Percentiles rank a stretch among this genome's conserved stretches.
Conservation (phyloP, 2,113 vertebrate species). For the Ondatra zibethicus region DNA sequence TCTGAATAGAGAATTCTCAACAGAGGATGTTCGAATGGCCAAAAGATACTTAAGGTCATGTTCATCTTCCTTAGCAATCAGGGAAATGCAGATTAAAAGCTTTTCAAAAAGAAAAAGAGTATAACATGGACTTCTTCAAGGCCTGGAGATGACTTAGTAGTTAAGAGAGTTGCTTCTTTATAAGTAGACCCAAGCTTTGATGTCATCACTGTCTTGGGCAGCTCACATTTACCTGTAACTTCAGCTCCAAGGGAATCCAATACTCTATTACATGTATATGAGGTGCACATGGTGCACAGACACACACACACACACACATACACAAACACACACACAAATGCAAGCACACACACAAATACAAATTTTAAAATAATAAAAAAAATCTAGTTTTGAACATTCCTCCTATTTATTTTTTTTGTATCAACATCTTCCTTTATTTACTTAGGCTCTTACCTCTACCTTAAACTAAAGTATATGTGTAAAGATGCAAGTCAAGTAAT, state of each 20-base stretch:
- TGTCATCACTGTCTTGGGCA: not conserved
- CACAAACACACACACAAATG: not conserved
- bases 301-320: not conserved
- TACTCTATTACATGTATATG: not conserved
- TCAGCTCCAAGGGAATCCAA: not conserved
- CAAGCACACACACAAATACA: not conserved
- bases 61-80: too few relatives aligned
- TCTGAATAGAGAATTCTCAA: too few relatives aligned
- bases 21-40: too few relatives aligned
- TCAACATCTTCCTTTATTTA: not conserved
- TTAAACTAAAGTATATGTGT: not conserved
- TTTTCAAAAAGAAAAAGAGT: not conserved
- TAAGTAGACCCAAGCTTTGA: not conserved
- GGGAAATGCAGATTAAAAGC: too few relatives aligned
- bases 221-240: not conserved
- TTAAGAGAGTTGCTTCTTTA: not conserved
- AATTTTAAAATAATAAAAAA: not conserved
- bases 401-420: not conserved
- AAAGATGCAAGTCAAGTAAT: not conserved
- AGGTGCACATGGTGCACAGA: not conserved
- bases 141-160: not conserved
- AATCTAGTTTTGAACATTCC: not conserved
- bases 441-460: not conserved
- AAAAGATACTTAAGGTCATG: too few relatives aligned
- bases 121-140: not conserved